These are phyloP conservation scores for Watsonalla binaria DNA, from an alignment of 2,888 invertebrate species.

Conservation along the genomic window DNA sequence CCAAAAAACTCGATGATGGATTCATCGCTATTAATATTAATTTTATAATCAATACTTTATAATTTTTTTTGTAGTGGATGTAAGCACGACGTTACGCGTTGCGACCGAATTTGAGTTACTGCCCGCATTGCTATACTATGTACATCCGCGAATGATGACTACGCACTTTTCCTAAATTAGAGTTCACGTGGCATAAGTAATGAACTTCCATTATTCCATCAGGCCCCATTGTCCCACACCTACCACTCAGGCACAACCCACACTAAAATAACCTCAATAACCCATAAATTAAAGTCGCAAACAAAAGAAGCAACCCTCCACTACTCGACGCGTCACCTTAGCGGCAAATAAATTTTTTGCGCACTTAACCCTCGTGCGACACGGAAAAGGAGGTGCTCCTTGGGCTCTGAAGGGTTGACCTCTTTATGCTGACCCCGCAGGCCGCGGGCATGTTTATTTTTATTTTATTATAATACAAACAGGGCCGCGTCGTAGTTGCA, in stretches of 20 bases:
- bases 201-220: not conserved
- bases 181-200: not conserved
- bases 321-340: conserved; percentile 40
- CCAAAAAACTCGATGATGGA: too few relatives aligned
- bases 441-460: not conserved
- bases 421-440: conserved; percentile 6
- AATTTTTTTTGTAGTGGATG: too few relatives aligned
- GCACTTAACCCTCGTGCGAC: conserved; percentile 57
- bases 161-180: not conserved
- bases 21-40: too few relatives aligned
- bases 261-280: conserved; percentile 1
- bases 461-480: not conserved
- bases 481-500: not conserved
- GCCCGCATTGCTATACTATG: not conserved
- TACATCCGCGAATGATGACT: not conserved
- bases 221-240: not conserved
- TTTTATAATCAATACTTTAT: too few relatives aligned
- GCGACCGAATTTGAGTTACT: too few relatives aligned
- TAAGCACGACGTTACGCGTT: too few relatives aligned
- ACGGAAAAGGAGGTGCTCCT: conserved; percentile 74
- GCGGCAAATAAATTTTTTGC: conserved; percentile 66
- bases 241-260: not conserved
- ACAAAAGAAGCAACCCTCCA: conserved; percentile 14
- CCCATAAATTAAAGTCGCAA: conserved; percentile 10
- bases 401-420: conserved; percentile 67